Conservation (phyloP, 1,140 invertebrate species). For the Hetaerina americana region DNA sequence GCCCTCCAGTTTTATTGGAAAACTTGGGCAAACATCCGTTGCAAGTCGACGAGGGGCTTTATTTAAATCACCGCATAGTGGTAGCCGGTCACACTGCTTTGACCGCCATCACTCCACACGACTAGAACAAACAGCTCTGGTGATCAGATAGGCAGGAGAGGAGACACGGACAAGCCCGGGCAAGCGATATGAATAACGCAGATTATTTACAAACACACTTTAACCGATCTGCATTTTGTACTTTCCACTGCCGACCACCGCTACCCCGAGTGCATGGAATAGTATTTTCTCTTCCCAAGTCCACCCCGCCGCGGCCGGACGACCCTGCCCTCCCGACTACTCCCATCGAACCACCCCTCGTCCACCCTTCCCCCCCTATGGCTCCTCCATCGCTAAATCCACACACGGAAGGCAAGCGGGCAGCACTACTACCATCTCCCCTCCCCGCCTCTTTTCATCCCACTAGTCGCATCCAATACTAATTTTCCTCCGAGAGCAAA, state of each 20-base stretch:
- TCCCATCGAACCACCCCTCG: not conserved
- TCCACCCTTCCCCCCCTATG: not conserved
- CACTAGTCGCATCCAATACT: not conserved
- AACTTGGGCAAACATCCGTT: not conserved
- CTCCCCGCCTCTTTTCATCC: no score
- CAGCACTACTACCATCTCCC: not conserved
- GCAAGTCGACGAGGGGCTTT: no score
- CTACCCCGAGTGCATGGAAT: no score
- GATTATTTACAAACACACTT: not conserved
- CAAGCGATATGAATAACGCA: not conserved
- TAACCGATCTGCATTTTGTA: not conserved
- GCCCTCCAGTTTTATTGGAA: no score
- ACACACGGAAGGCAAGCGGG: not conserved
- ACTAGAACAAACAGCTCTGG: not conserved
- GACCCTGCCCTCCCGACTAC: not conserved
- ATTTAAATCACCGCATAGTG: not conserved
- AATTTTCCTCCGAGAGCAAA: not conserved
- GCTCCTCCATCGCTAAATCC: no score
- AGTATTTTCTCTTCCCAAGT: no score
- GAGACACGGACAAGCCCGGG: no score
- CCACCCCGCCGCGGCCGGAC: not conserved
- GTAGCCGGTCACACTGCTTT: not conserved
- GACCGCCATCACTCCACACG: not conserved
- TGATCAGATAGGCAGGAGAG: not conserved
- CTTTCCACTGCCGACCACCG: no score